phyloP scores from a whole-genome alignment of 2,797 vertebrate species.

The Taeniopygia guttata region DNA sequence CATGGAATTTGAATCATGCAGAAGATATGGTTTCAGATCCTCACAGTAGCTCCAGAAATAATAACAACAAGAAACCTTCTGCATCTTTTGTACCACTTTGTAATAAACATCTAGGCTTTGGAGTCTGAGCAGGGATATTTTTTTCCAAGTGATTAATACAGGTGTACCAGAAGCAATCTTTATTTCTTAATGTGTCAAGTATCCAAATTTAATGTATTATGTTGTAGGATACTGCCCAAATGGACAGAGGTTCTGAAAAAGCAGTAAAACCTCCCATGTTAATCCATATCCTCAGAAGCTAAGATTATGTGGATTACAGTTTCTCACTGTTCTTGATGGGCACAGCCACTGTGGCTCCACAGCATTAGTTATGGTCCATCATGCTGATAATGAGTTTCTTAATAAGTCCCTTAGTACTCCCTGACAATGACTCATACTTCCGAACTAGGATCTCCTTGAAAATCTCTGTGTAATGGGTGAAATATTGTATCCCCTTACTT shows the following conservation, averaged over 20 bases:
- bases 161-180: not conserved
- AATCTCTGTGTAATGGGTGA: conserved; percentile 26
- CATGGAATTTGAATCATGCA: not conserved
- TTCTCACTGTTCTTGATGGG: not conserved
- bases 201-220: not conserved
- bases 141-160: not conserved
- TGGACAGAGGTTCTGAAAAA: not conserved
- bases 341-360: conserved; percentile 37
- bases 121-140: not conserved
- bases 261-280: not conserved
- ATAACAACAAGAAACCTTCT: not conserved
- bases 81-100: not conserved
- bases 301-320: not conserved
- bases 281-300: conserved; percentile 29
- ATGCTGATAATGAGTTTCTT: conserved; percentile 57
- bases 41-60: not conserved
- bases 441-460: conserved; percentile 1
- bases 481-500: not conserved
- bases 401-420: conserved; percentile 58
- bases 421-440: conserved; percentile 58
- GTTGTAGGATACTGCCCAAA: not conserved
- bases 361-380: conserved; percentile 52
- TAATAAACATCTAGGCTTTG: not conserved
- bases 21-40: not conserved
- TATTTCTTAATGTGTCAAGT: not conserved